Base-by-base conservation (phyloP, 2,888 invertebrate genomes). In the Drosophila nigritarsus region DNA sequence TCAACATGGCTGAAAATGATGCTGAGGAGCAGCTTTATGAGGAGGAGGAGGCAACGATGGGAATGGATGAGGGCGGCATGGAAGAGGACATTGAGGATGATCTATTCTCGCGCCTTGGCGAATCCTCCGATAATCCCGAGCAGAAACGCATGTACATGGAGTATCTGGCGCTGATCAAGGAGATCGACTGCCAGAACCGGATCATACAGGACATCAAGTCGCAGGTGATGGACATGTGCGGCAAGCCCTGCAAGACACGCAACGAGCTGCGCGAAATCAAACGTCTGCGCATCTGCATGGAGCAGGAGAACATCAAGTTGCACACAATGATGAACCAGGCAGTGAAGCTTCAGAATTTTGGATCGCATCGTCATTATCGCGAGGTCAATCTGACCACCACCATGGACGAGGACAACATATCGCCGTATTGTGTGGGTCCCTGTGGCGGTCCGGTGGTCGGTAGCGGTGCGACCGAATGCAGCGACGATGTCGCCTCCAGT, bases 281-380 rank as follows among this genome's bases (percentile, higher is more conserved):
- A 36, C 82, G 83, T 9, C 45, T 92, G 29, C 82, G 90, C 24
- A 83, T 85, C n/a, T 91, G 90, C 64, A 90, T 92, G 87, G 92
- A 92, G 65, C 89, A 87, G 51, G 93, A 93, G 75, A 91, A 91
- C 60, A 74, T 90, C 1, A 93, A 93, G 69, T 68, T 92, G 6
- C 89, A 86, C 20, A 87, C 85, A 24, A 87, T 93, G 71, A 85
- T 92, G 69, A 85, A 80, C 13, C 83, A 80, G 13, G 92, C 92
- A 0, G 85, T 92, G 13, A 62, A 83, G 48, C 78, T 93, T 71
- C 93, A 93, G 73, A 91, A 92, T 50, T 89, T 84, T 34, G 89
- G 91, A 20, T 92, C 92, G 0, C 88, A 76, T 34, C 83, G 90
- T 0, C 86, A 79, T 36, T 93, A 92, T 66, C 82, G 78, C 4